Conservation (phyloP, 30 jellyfish, hydroid and myxozoan species). For the Chironex yamaguchii region DNA sequence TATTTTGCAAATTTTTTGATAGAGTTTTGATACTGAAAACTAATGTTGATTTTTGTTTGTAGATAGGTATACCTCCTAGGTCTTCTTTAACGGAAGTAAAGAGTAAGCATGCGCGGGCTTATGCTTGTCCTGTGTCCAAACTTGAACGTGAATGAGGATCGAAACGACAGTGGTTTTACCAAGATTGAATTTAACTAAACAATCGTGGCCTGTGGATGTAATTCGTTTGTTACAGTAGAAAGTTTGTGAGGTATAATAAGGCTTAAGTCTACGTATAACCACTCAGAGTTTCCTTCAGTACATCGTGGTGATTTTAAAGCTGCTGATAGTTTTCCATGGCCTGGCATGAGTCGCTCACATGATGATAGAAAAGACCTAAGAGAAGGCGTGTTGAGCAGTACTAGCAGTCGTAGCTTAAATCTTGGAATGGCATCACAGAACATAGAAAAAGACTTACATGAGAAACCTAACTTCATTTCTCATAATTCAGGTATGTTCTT, state of each 20-base stretch:
- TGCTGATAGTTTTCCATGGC: slow-evolving; percentile 76
- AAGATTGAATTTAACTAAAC: slow-evolving; percentile 1
- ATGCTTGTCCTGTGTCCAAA: slow-evolving; percentile 62
- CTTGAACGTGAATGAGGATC: slow-evolving; percentile 89
- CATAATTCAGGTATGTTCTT: not conserved
- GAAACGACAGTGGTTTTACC: slow-evolving; percentile 22
- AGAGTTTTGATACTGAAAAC: no score
- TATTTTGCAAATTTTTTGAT: no score
- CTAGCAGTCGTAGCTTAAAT: slow-evolving; percentile 72
- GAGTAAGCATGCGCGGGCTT: slow-evolving; percentile 77
- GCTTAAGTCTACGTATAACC: not conserved
- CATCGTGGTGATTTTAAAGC: slow-evolving; percentile 11
- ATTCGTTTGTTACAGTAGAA: not conserved
- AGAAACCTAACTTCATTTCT: slow-evolving; percentile 34
- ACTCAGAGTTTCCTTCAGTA: no score
- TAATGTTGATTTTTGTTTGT: no score
- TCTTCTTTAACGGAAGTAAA: slow-evolving; percentile 30
- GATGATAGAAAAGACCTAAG: slow-evolving; percentile 95
- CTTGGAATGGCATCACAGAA: slow-evolving; percentile 71
- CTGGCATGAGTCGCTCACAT: slow-evolving; percentile 98
- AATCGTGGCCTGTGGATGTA: not conserved
- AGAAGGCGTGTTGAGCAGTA: slow-evolving; percentile 94
- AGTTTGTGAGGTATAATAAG: slow-evolving; percentile 30
- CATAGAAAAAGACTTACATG: slow-evolving; percentile 90
- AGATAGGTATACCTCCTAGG: not conserved